Evolutionary conservation across 1,140 invertebrate species (phyloP), one percentile per base, ranked within the genome.

Genomic region (Notospermus geniculatus): DNA sequence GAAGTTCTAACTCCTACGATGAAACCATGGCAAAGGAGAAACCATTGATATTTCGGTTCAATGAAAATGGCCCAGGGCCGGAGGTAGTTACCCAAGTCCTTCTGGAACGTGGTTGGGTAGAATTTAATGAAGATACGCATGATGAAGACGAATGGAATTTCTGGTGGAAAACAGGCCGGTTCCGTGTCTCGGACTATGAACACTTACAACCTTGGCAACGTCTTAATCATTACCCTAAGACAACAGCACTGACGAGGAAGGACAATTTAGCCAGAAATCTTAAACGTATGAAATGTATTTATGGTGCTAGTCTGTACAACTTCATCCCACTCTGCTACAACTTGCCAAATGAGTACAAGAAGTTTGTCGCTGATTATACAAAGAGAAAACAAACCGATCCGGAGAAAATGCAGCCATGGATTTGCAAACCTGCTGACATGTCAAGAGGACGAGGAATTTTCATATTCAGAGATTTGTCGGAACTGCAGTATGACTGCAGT

Each of bases 371-470:
- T 1, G 88, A 91, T 74, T 91, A 89, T 71, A 88, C 85, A 1
- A 68, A 67, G 22, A 29, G 67, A 9, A 71, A 71, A 46, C 59
- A 68, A 17, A 66, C 68, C 43, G 59, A 60, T 36, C 67, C 67
- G 43, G 39, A 59, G 1, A 69, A 70, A 43, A 50, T 32, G 17
- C 50, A 70, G 11, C 43, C 63, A 5, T 93, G 91, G 91, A 93
- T 93, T 60, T 92, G 89, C 73, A 93, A 93, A 71, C 91, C 91
- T 7, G 90, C 91, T 0, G 88, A 90, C 1, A 87, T 90, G 72
- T 92, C 90, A 67, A 88, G 92, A 80, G 91, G 91, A 0, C 84
- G 86, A 71, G 91, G 91, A 46, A 92, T 93, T 64, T 90, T 90
- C 74, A 74, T 93, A 17, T 92, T 92, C 79, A 84, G 88, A 69